These are phyloP conservation scores for Xenopus borealis DNA, from an alignment of 2,113 vertebrate species.

Conservation along the genomic window DNA sequence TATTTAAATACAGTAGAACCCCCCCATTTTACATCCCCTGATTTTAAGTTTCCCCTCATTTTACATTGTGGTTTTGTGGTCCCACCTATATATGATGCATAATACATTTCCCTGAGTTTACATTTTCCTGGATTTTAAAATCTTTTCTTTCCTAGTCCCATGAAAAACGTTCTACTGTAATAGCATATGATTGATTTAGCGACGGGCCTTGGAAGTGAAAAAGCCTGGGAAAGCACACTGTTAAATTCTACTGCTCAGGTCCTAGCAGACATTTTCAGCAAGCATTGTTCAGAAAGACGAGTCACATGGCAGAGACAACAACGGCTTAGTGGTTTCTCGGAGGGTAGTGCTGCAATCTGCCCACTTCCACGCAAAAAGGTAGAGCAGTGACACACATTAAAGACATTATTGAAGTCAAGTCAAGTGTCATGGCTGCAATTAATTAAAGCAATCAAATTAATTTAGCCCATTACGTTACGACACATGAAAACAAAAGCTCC, in stretches of 20 bases:
- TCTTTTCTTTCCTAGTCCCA: too few relatives aligned
- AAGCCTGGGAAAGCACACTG: background rate
- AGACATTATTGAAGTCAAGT: background rate
- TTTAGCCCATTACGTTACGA: too few relatives aligned
- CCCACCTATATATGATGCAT: too few relatives aligned
- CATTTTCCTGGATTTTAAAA: too few relatives aligned
- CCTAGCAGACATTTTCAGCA: constrained; percentile 2
- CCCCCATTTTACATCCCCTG: too few relatives aligned
- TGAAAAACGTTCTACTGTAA: too few relatives aligned
- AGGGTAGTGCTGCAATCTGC: constrained; percentile 18
- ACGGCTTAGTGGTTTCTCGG: constrained; percentile 30
- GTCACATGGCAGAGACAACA: constrained; percentile 24
- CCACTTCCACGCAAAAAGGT: background rate
- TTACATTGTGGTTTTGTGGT: too few relatives aligned
- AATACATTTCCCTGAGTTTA: too few relatives aligned
- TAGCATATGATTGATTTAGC: background rate
- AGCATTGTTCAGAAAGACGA: constrained; percentile 30
- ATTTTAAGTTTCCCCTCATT: too few relatives aligned
- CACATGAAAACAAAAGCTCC: too few relatives aligned
- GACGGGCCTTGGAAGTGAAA: background rate
- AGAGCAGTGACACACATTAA: background rate
- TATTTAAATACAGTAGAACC: too few relatives aligned
- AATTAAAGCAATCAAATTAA: background rate
- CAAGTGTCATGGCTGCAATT: background rate
- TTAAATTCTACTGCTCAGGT: background rate